Evolutionary conservation across 2,888 invertebrate species (phyloP).

Genomic region (Liodrosophila aerea): DNA sequence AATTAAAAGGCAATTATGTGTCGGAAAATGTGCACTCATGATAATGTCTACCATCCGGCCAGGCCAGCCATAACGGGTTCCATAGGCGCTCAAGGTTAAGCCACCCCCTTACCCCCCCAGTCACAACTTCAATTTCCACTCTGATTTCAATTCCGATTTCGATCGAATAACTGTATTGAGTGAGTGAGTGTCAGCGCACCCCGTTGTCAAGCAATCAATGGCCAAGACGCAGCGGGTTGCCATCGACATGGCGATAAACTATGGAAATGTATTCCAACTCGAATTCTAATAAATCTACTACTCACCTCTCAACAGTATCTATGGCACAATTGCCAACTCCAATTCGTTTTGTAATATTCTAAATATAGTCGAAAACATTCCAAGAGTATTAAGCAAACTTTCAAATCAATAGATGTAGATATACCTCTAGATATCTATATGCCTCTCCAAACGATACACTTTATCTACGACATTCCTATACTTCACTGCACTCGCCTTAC

Average conservation of each 20-base stretch:
- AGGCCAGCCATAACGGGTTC: constrained; percentile 68
- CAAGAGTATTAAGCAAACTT: too few relatives aligned
- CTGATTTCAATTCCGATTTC: constrained; percentile 10
- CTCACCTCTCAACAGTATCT: too few relatives aligned
- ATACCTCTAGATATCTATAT: too few relatives aligned
- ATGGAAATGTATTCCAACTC: constrained; percentile 28
- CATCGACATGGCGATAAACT: constrained; percentile 26
- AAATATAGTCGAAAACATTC: too few relatives aligned
- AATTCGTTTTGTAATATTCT: too few relatives aligned
- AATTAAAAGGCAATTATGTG: constrained; percentile 69
- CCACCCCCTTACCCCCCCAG: not conserved
- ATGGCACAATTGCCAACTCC: too few relatives aligned
- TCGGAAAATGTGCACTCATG: constrained; percentile 55
- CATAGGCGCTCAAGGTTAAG: constrained; percentile 27
- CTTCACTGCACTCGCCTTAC: too few relatives aligned
- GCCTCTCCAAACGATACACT: too few relatives aligned
- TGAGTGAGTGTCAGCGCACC: constrained; percentile 29
- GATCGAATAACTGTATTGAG: constrained; percentile 6
- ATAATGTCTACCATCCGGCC: constrained; percentile 61
- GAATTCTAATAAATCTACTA: not conserved
- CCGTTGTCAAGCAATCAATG: constrained; percentile 50
- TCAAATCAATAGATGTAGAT: too few relatives aligned
- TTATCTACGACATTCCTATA: too few relatives aligned
- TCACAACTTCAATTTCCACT: constrained; percentile 2
- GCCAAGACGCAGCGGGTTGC: constrained; percentile 37